Conservation (phyloP, 2,797 vertebrate genomes). For the Diplodus sargus region DNA sequence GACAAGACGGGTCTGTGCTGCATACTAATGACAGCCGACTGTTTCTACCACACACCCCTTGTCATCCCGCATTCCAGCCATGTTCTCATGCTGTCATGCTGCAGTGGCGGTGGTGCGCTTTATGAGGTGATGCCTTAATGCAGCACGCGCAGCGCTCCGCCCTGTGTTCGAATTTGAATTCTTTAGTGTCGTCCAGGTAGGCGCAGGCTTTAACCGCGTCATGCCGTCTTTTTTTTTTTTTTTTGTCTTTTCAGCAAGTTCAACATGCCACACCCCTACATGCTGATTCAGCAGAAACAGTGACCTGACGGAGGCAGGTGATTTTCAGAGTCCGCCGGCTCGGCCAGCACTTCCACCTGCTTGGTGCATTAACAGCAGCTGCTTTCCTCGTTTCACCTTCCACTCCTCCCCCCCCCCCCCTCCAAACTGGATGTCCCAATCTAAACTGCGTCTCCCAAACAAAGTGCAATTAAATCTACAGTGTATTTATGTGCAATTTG, state of each 20-base stretch:
- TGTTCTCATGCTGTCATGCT: slow-evolving; percentile 71
- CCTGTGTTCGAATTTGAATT: slow-evolving; percentile 58
- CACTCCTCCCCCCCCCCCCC: slow-evolving; percentile 1
- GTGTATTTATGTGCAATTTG: slow-evolving; percentile 60
- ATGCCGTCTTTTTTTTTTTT: background rate
- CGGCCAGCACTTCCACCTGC: slow-evolving; percentile 24
- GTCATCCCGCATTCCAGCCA: slow-evolving; percentile 76
- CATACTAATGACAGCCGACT: slow-evolving; percentile 74
- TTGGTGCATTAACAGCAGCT: slow-evolving; percentile 57
- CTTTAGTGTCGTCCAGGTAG: slow-evolving; percentile 47
- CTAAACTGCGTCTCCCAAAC: slow-evolving; percentile 43
- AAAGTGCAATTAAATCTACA: slow-evolving; percentile 55
- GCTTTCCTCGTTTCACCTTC: slow-evolving; percentile 49
- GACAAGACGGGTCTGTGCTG: slow-evolving; percentile 68
- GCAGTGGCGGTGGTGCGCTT: slow-evolving; percentile 57
- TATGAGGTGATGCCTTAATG: slow-evolving; percentile 32
- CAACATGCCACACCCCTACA: slow-evolving; percentile 5
- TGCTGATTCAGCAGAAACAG: slow-evolving; percentile 49
- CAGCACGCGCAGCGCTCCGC: slow-evolving; percentile 18
- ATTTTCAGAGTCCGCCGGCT: slow-evolving; percentile 40
- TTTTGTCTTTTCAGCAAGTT: slow-evolving; percentile 2
- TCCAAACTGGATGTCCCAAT: slow-evolving; percentile 46
- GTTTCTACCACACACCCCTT: slow-evolving; percentile 54
- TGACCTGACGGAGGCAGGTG: slow-evolving; percentile 33
- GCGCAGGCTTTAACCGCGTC: background rate